phyloP scores from a whole-genome alignment of 1,140 invertebrate species.

The Papilio helenus region DNA sequence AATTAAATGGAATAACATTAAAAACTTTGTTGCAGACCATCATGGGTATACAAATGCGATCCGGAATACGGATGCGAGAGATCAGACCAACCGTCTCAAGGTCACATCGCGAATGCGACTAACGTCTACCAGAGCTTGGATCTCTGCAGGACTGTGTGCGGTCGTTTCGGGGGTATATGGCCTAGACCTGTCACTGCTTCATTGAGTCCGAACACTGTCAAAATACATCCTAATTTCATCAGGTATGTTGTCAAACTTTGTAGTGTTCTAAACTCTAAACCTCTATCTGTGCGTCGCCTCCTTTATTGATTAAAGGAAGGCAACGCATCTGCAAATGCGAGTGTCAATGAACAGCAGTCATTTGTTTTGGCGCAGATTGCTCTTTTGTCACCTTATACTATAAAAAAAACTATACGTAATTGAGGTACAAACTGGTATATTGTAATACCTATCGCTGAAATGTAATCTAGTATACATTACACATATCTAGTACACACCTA shows the following conservation, averaged over 20 bases:
- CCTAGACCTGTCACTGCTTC: conserved; percentile 85
- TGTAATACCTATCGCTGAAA: no score
- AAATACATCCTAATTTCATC: conserved; percentile 83
- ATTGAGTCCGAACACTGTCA: conserved; percentile 77
- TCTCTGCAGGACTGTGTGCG: conserved; percentile 87
- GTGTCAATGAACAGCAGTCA: no score
- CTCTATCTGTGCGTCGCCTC: no score
- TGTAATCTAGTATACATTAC: no score
- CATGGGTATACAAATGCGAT: conserved; percentile 73
- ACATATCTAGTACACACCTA: no score
- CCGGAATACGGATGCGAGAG: conserved; percentile 70
- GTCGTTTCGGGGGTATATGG: conserved; percentile 87
- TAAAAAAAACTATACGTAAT: no score
- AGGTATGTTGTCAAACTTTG: conserved; percentile 57
- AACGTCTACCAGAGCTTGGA: conserved; percentile 75
- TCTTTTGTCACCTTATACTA: no score
- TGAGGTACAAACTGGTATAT: no score
- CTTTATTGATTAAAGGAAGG: no score
- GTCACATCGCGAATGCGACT: conserved; percentile 37
- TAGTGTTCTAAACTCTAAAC: no score
- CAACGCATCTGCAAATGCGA: no score
- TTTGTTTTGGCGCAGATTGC: no score
- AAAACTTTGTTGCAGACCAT: conserved; percentile 55
- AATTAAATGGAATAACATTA: background rate
- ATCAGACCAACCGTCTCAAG: conserved; percentile 49